Conservation (phyloP, 1,140 invertebrate genomes). For the Heterodera carotae region DNA sequence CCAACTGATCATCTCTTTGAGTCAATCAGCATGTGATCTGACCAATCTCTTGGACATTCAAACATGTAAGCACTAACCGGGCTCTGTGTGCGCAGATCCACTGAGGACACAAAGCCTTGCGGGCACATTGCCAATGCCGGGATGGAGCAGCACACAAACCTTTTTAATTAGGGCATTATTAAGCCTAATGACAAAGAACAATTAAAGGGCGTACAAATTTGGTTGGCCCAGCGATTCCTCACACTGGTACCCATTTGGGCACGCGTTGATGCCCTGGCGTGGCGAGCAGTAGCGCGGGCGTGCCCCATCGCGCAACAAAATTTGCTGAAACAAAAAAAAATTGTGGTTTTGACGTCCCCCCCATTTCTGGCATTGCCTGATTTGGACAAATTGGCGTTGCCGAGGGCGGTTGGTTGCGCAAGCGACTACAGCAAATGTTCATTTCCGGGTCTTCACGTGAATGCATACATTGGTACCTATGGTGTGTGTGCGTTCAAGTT, state of each 20-base stretch:
- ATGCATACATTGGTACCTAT: constrained; percentile 16
- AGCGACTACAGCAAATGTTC: constrained; percentile 15
- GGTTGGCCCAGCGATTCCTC: constrained; percentile 43
- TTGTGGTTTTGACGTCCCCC: constrained; percentile 2
- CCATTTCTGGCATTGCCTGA: constrained; percentile 26
- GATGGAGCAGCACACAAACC: constrained; percentile 50
- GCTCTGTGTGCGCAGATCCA: constrained; percentile 42
- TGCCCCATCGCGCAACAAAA: constrained; percentile 20
- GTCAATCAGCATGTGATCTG: too few species aligned
- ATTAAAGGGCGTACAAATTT: constrained; percentile 22
- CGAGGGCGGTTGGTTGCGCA: constrained; percentile 10
- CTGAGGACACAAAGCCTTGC: constrained; percentile 36
- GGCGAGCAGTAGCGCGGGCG: constrained; percentile 26
- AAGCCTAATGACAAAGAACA: too few species aligned
- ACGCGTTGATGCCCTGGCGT: background rate
- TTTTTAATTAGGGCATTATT: too few species aligned
- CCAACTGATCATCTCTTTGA: too few species aligned
- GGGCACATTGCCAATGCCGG: constrained; percentile 47
- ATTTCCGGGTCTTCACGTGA: constrained; percentile 22
- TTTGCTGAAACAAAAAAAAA: constrained; percentile 8
- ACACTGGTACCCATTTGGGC: constrained; percentile 46
- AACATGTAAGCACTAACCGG: too few species aligned
- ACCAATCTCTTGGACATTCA: too few species aligned
- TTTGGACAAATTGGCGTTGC: constrained; percentile 21
- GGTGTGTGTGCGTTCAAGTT: background rate